Conservation (phyloP, 1,140 invertebrate genomes). For the Lordiphosa stackelbergi region DNA sequence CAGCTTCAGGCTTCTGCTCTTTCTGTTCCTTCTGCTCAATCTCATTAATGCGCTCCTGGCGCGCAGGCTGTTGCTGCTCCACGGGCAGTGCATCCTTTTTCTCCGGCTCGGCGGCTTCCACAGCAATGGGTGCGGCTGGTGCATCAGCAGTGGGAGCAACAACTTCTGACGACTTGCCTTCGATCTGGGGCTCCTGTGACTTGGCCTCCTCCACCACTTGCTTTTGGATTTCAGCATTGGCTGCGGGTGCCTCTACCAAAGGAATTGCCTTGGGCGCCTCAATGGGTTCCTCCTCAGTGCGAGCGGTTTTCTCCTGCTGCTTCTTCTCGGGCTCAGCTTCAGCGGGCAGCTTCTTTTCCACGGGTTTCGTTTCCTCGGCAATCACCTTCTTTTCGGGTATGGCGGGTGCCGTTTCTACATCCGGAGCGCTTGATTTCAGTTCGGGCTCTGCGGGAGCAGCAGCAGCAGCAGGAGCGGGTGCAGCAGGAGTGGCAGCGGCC, state of each 20-base stretch:
- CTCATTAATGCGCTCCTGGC: constrained; percentile 54
- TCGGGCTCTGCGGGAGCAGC: constrained; percentile 18
- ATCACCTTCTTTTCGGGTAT: constrained; percentile 40
- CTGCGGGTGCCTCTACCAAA: constrained; percentile 33
- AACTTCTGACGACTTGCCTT: constrained; percentile 34
- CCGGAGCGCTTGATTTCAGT: constrained; percentile 29
- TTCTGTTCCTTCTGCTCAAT: constrained; percentile 52
- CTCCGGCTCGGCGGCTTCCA: constrained; percentile 1
- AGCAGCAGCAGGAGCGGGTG: constrained; percentile 1
- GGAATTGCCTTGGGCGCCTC: constrained; percentile 51
- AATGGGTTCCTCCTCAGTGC: constrained; percentile 42
- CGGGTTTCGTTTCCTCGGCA: constrained; percentile 23
- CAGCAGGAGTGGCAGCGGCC: constrained; percentile 9
- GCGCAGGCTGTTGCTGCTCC: constrained; percentile 32
- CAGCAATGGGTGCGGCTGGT: not conserved
- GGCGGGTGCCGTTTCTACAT: constrained; percentile 46
- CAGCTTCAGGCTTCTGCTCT: constrained; percentile 24
- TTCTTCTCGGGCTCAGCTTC: constrained; percentile 29
- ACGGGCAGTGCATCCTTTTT: constrained; percentile 20
- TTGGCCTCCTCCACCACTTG: constrained; percentile 51
- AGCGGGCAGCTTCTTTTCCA: constrained; percentile 10
- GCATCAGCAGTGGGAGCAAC: constrained; percentile 3
- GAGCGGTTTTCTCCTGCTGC: constrained; percentile 47
- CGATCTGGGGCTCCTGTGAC: constrained; percentile 32
- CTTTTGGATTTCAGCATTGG: constrained; percentile 38